phyloP scores from a whole-genome alignment of 2,888 invertebrate species.

The Cyclophora albipunctata region DNA sequence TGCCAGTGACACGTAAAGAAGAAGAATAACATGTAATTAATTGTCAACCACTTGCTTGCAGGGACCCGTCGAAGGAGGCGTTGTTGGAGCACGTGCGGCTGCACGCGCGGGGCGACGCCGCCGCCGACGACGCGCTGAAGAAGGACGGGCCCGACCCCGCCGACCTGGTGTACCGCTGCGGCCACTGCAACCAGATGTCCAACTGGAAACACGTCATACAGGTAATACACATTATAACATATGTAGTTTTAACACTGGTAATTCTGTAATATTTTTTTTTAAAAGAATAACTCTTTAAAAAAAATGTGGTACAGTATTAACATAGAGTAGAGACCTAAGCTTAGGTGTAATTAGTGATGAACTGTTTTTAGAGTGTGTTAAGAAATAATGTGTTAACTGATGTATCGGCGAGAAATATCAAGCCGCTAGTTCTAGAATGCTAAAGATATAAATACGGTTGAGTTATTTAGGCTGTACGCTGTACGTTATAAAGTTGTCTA shows the following conservation, averaged over 20 bases:
- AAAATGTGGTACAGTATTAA: no score
- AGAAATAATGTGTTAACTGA: no score
- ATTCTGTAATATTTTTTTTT: neutral
- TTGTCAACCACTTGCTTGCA: slow-evolving; percentile 26
- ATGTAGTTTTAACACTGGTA: neutral
- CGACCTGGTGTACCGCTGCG: slow-evolving; percentile 79
- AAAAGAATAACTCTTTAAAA: no score
- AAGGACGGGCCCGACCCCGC: slow-evolving; percentile 60
- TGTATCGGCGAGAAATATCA: no score
- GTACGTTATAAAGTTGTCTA: no score
- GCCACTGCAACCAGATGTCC: slow-evolving; percentile 87
- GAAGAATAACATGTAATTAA: neutral
- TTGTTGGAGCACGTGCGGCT: slow-evolving; percentile 64
- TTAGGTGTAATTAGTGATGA: no score
- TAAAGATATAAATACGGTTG: no score
- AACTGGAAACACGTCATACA: slow-evolving; percentile 92
- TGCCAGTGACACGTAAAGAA: no score
- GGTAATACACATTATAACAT: slow-evolving; percentile 51
- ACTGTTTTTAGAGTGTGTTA: no score
- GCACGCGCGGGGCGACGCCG: slow-evolving; percentile 45
- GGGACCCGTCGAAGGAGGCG: slow-evolving; percentile 67
- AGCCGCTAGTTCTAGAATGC: no score
- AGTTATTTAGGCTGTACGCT: no score
- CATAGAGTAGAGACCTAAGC: no score
- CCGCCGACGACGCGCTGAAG: slow-evolving; percentile 31